Evolutionary conservation across 1,140 invertebrate genomes (phyloP).

Genomic region (Dreissena rostriformis): DNA sequence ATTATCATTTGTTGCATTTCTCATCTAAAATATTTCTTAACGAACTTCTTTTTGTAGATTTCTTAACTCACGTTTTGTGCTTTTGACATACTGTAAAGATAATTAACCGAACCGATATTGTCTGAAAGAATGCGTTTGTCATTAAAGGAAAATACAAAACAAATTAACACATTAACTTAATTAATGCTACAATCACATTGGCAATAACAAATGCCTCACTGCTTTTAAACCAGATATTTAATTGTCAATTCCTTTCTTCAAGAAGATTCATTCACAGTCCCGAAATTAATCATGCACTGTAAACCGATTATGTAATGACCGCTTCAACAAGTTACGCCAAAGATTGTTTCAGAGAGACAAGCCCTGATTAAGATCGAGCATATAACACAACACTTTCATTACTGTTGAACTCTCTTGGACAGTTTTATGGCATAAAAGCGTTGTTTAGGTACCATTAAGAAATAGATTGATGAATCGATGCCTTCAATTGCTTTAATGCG

Average conservation of each 20-base stretch:
- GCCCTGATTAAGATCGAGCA: neutral
- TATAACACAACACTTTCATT: neutral
- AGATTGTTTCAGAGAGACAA: neutral
- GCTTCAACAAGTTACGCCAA: neutral
- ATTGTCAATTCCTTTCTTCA: neutral
- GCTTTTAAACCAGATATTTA: neutral
- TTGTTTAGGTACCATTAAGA: conserved; percentile 4
- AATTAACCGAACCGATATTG: too few species aligned
- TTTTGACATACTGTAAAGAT: too few species aligned
- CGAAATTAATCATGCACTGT: neutral
- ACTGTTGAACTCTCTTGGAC: neutral
- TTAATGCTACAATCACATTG: too few species aligned
- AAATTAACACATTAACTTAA: too few species aligned
- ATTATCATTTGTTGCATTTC: too few species aligned
- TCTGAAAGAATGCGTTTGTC: too few species aligned
- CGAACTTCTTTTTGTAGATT: too few species aligned
- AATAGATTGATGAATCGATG: neutral
- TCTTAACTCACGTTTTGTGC: too few species aligned
- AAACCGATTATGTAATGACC: neutral
- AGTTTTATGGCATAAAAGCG: neutral
- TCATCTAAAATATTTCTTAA: too few species aligned
- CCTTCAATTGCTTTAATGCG: neutral
- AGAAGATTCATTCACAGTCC: too few species aligned
- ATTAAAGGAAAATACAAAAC: too few species aligned
- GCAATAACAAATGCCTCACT: neutral